Base-by-base conservation (phyloP, 2,888 invertebrate species). In the Drosophila peninsularis region DNA sequence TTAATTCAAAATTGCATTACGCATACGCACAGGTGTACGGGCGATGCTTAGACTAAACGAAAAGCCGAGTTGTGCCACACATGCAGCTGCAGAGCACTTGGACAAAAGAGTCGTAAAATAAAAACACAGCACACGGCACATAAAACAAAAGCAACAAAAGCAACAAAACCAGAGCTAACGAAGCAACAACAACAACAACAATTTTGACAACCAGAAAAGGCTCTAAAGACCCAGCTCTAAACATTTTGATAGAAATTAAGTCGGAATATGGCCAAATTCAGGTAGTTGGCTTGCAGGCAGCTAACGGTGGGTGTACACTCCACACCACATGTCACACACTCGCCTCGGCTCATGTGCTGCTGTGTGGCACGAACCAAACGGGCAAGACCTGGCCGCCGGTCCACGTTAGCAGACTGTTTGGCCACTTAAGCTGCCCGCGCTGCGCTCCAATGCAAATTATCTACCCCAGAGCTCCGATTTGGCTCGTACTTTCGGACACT, bases 1-100 rank as follows among this genome's bases (percentile, higher is more conserved):
- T 84, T 84, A 84, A 84, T 84, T 71, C 87, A 84, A 82, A 84
- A 84, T 84, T 82, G 82, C 69, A 84, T 84, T 87, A 80, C 78
- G 85, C 76, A 82, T 79, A 82, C 79, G 83, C 79, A 87, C 84
- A 87, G 86, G 79, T 82, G 83, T 80, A 65, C 32, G 19, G 36
- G 64, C 66, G 65, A 32, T 49, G 65, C 61, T 55, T 37, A 68
- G 76, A 69, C 72, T 64, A 76, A 77, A 67, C 68, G 30, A 37
- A 36, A 56, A 68, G 37, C 47, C 37, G 30, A 66, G 58, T 30
- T 57, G 58, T 56, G 50, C 54, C 44, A 39, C 50, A 47, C 47
- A 50, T 62, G 60, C 64, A 62, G 63, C 70, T 57, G 67, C 71
- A 57, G 57, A 13, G 64, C 62, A 66, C 60, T 78, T 76, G 72